Evolutionary conservation across 2,797 vertebrate genomes (phyloP), one percentile per base, ranked within the genome.

Genomic region (Poecilia velifera): DNA sequence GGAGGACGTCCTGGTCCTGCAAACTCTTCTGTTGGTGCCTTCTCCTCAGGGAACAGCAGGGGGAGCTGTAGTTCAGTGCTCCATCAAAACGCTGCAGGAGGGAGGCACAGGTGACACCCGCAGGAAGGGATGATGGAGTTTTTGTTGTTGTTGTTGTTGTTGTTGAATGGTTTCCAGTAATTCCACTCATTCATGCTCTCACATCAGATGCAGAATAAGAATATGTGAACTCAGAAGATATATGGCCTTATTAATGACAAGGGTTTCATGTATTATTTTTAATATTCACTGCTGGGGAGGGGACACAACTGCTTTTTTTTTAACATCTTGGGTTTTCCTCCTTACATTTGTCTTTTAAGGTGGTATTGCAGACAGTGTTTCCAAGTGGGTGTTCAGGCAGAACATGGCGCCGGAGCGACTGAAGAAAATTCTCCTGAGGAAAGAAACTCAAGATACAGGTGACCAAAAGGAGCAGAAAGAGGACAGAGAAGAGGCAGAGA

Each of bases 351-450:
- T 66, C 36, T 43, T 14, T 72, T 3, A 84, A 99, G 98, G 98
- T 41, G 97, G 97, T 12, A 93, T 99, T 80, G 98, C 98, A 1
- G 98, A 98, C 94, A 96, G 94, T 1, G 96, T 99, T 73, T 96
- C 98, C 41, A 99, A 99, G 92, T 98, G 98, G 97, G 94, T 98
- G 80, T 99, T 99, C 93, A 97, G 97, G 85, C 97, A 98, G 83
- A 96, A 94, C 87, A 79, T 99, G 82, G 90, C 90, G 76, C 97
- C 98, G 0, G 93, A 94, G 47, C 72, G 91, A 13, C 90, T 99
- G 70, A 96, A 95, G 80, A 92, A 95, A 78, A 96, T 96, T 6
- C 90, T 96, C 25, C 91, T 92, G 57, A 93, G 79, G 77, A 93
- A 6, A 83, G 92, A 84, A 73, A 90, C 84, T 8, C 72, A 85